Conservation (phyloP, 2,113 vertebrate genomes). For the Xyrauchen texanus region DNA sequence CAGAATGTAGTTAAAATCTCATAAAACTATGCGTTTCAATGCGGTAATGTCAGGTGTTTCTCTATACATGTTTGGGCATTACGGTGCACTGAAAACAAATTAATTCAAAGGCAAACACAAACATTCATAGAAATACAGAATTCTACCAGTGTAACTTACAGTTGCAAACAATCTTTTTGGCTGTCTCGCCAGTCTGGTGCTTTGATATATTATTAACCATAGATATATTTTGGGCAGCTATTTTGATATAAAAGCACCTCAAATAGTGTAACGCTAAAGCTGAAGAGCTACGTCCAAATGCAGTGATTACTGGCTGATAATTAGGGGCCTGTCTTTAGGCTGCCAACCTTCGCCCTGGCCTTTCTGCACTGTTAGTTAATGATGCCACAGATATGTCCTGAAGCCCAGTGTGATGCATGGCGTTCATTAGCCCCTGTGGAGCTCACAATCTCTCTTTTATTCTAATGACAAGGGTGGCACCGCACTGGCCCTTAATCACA, state of each 20-base stretch:
- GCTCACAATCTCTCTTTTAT: constrained; percentile 62
- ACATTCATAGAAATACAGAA: background rate
- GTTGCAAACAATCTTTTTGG: background rate
- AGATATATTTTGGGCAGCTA: constrained; percentile 29
- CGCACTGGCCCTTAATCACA: constrained; percentile 98
- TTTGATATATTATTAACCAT: constrained; percentile 42
- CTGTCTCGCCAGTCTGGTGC: background rate
- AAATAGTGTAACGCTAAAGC: constrained; percentile 36
- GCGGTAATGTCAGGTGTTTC: no score
- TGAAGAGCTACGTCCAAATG: constrained; percentile 48
- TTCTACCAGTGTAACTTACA: background rate
- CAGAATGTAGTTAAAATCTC: no score
- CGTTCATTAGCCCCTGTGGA: constrained; percentile 91
- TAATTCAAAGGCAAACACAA: no score
- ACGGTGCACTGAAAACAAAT: no score
- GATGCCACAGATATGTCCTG: constrained; percentile 79
- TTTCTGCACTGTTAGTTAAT: constrained; percentile 80
- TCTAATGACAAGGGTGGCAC: constrained; percentile 97
- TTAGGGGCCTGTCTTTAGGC: constrained; percentile 70
- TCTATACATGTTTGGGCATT: no score
- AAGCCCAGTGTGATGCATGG: constrained; percentile 90
- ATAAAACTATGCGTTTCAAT: no score
- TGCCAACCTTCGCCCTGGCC: constrained; percentile 70
- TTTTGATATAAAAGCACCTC: constrained; percentile 30
- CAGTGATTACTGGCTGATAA: constrained; percentile 61